Percentiles rank a stretch among this genome's conserved stretches.
These are phyloP conservation scores for Sarotherodon lohbergeri DNA, from an alignment of 2,113 vertebrate species.

Conservation along the genomic window DNA sequence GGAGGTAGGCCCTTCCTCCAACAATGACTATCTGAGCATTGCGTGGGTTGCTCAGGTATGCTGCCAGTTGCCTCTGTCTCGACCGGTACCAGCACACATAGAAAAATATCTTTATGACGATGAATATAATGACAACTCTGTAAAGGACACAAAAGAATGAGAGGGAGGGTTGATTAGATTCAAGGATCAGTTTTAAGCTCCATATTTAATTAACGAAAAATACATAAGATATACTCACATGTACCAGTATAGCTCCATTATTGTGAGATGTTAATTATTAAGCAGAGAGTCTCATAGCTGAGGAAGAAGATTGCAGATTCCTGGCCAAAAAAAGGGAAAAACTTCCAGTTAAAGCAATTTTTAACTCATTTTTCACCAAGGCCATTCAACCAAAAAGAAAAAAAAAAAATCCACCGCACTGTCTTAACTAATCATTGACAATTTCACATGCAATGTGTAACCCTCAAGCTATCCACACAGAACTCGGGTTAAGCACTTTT, in stretches of 20 bases:
- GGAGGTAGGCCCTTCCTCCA: constrained; percentile 79
- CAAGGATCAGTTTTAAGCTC: neutral
- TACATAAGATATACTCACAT: constrained; percentile 65
- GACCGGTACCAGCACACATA: constrained; percentile 86
- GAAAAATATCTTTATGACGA: constrained; percentile 83
- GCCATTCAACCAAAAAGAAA: neutral
- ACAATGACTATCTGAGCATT: constrained; percentile 83
- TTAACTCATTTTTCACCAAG: neutral
- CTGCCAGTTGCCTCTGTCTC: constrained; percentile 79
- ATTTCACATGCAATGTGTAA: neutral
- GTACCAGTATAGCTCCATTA: constrained; percentile 82
- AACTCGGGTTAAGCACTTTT: neutral
- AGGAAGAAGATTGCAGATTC: neutral
- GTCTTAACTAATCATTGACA: neutral
- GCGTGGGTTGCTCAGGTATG: constrained; percentile 80
- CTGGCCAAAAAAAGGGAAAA: neutral
- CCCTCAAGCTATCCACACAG: neutral
- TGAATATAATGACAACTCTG: constrained; percentile 81
- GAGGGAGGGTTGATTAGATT: neutral
- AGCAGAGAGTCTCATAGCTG: constrained; percentile 35
- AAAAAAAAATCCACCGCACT: neutral
- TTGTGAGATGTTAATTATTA: constrained; percentile 33
- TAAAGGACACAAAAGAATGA: neutral
- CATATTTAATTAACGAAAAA: neutral
- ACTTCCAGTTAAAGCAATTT: neutral